These are phyloP conservation scores for Quadriops clusia DNA, from an alignment of 2,888 invertebrate species.

Conservation along the genomic window DNA sequence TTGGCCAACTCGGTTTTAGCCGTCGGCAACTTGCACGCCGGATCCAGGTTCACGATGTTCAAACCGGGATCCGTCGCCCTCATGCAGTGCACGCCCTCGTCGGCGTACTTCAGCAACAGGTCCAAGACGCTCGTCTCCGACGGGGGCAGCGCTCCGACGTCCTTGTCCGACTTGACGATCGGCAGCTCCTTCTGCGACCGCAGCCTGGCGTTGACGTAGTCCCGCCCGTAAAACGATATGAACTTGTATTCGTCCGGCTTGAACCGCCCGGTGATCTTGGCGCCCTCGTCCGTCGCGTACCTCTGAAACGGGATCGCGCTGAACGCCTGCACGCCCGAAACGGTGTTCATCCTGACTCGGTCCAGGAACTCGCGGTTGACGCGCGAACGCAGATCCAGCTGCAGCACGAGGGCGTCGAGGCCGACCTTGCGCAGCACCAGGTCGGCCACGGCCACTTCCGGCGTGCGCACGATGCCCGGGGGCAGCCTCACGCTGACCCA, in stretches of 20 bases:
- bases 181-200: slow-evolving; percentile 45
- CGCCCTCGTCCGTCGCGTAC: slow-evolving; percentile 54
- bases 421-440: slow-evolving; percentile 57
- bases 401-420: slow-evolving; percentile 59
- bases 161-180: slow-evolving; percentile 50
- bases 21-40: slow-evolving; percentile 36
- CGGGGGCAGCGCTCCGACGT: slow-evolving; percentile 44
- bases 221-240: slow-evolving; percentile 71
- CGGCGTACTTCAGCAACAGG: slow-evolving; percentile 54
- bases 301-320: slow-evolving; percentile 83
- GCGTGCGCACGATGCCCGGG: slow-evolving; percentile 22
- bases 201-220: slow-evolving; percentile 62
- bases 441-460: slow-evolving; percentile 52
- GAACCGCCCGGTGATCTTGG: slow-evolving; percentile 68
- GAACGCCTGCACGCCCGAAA: slow-evolving; percentile 78
- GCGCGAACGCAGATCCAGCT: slow-evolving; percentile 55
- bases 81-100: slow-evolving; percentile 56
- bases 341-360: slow-evolving; percentile 87
- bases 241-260: slow-evolving; percentile 61
- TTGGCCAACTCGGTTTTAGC: slow-evolving; percentile 45
- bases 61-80: slow-evolving; percentile 73
- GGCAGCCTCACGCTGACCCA: slow-evolving; percentile 60
- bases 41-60: slow-evolving; percentile 42
- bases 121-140: slow-evolving; percentile 47
- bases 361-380: slow-evolving; percentile 80